Percentiles rank a stretch among this genome's conserved stretches.
These are phyloP conservation scores for Agriopis marginaria DNA, from an alignment of 2,888 invertebrate genomes.

Conservation along the genomic window DNA sequence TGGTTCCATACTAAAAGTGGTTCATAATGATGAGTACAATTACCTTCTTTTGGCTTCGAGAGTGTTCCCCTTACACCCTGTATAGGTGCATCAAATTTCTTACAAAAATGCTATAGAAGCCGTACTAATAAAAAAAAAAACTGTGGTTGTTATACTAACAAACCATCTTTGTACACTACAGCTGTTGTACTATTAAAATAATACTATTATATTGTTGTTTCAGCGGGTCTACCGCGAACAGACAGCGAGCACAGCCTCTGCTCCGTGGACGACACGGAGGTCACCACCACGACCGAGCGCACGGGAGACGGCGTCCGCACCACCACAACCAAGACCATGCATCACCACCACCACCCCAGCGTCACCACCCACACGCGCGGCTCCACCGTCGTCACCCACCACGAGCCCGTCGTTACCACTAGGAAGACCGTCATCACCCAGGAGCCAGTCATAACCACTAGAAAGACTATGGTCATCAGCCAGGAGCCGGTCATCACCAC, in stretches of 20 bases:
- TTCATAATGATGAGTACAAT: no score
- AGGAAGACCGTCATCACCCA: constrained; percentile 38
- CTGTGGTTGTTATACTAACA: no score
- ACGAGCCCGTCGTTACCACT: constrained; percentile 43
- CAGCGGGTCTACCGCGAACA: constrained; percentile 67
- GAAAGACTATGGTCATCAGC: constrained; percentile 8
- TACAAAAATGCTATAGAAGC: no score
- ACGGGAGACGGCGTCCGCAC: constrained; percentile 57
- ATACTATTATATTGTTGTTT: not conserved
- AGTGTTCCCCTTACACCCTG: no score
- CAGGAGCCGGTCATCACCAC: constrained; percentile 36
- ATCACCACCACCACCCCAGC: constrained; percentile 43
- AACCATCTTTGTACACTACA: not conserved
- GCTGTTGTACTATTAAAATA: not conserved
- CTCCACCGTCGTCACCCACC: constrained; percentile 41
- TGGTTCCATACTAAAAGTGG: no score
- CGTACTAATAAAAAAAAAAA: no score
- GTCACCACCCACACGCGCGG: constrained; percentile 44
- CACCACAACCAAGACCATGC: constrained; percentile 57
- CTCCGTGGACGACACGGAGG: constrained; percentile 62
- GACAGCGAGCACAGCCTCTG: constrained; percentile 78
- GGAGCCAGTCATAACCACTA: constrained; percentile 20
- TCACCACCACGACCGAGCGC: constrained; percentile 62
- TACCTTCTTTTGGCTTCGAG: no score
- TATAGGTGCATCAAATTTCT: no score